A percentile compares a stretch with the other conserved stretches of the same genome.
Evolutionary conservation across 1,140 invertebrate genomes (phyloP).

Genomic region (Chrysomallon squamiferum): DNA sequence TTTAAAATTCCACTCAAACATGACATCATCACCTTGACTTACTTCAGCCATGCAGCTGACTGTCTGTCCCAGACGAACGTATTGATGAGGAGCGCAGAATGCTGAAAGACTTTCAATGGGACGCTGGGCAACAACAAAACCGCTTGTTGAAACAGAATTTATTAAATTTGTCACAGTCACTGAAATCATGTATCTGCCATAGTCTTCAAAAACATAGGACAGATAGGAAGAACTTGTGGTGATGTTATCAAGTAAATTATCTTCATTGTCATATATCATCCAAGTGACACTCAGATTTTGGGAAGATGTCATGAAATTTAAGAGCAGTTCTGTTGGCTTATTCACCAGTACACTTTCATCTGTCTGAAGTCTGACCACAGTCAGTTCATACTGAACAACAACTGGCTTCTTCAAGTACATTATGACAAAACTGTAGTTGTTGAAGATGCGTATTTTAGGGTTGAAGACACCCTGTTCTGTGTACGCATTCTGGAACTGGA

Average conservation of each 20-base stretch:
- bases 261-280: background rate
- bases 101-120: background rate
- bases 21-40: background rate
- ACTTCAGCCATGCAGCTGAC: background rate
- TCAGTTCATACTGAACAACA: background rate
- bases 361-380: background rate
- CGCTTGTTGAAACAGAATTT: background rate
- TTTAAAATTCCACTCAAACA: background rate
- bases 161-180: background rate
- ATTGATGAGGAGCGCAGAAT: background rate
- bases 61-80: background rate
- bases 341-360: background rate
- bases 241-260: background rate
- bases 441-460: background rate
- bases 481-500: conserved; percentile 7
- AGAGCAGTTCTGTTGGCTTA: background rate
- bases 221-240: background rate
- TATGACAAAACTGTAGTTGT: background rate
- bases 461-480: background rate
- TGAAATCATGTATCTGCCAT: background rate
- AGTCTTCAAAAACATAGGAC: background rate
- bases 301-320: background rate
- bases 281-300: background rate
- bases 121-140: background rate
- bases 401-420: background rate